These are phyloP conservation scores for Euthynnus affinis DNA, from an alignment of 2,797 vertebrate genomes.

Conservation along the genomic window DNA sequence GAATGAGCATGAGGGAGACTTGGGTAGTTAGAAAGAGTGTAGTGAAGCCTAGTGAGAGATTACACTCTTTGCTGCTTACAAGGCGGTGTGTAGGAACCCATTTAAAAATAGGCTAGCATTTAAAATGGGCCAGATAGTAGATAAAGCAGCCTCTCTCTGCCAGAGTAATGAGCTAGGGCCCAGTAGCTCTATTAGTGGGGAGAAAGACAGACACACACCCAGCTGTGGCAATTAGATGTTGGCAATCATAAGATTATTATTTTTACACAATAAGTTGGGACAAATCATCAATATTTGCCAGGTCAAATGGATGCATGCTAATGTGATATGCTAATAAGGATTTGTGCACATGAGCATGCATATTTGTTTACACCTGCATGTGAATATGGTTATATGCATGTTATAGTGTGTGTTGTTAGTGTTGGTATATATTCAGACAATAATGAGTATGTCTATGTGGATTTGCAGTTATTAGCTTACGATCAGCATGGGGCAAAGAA, in stretches of 20 bases:
- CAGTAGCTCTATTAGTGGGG: conserved; percentile 64
- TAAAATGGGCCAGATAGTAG: conserved; percentile 83
- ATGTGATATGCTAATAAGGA: conserved; percentile 44
- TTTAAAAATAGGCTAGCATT: conserved; percentile 84
- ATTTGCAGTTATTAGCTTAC: conserved; percentile 23
- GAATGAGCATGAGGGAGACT: conserved; percentile 35
- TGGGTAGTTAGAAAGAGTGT: conserved; percentile 43
- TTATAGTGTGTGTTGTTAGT: conserved; percentile 6
- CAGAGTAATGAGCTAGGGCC: conserved; percentile 80
- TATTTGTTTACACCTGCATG: conserved; percentile 24
- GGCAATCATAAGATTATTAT: conserved; percentile 72
- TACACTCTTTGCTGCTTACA: conserved; percentile 66
- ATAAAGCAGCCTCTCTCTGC: conserved; percentile 77
- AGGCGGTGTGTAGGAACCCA: conserved; percentile 66
- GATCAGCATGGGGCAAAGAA: background rate
- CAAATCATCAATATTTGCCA: conserved; percentile 68
- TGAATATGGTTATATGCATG: conserved; percentile 4
- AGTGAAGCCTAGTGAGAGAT: conserved; percentile 60
- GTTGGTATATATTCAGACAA: conserved; percentile 25
- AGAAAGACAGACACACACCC: conserved; percentile 45
- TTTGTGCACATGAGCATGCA: conserved; percentile 24
- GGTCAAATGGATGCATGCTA: conserved; percentile 54
- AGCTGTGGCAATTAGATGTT: conserved; percentile 73
- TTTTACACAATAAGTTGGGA: conserved; percentile 59
- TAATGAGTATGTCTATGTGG: conserved; percentile 31